These are phyloP conservation scores for Amphiura filiformis DNA, from an alignment of 35 echinoderm and acorn worm genomes.

Conservation along the genomic window DNA sequence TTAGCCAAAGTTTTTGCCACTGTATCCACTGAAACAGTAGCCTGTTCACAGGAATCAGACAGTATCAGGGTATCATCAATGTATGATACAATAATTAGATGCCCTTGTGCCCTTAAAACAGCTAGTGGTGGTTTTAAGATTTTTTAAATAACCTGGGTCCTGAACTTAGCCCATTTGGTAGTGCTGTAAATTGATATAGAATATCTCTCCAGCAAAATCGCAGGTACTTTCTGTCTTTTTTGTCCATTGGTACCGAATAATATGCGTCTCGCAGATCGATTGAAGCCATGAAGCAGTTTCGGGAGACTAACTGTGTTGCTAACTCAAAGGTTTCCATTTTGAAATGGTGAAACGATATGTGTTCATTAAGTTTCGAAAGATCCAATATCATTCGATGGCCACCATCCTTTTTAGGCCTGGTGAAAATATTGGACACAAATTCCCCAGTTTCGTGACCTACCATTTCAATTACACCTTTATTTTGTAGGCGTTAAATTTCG, in stretches of 20 bases:
- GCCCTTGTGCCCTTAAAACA: neutral
- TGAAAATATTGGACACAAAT: constrained; percentile 66
- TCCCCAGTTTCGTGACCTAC: neutral
- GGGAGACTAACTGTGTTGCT: neutral
- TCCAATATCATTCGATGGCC: constrained; percentile 60
- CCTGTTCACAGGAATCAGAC: neutral
- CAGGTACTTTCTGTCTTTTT: constrained; percentile 50
- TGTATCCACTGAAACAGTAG: neutral
- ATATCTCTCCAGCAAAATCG: constrained; percentile 43
- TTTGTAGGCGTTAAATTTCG: constrained; percentile 32
- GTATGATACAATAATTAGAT: neutral
- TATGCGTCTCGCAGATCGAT: constrained; percentile 68
- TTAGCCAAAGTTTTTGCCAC: neutral
- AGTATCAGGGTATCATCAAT: constrained; percentile 33
- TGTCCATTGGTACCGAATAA: constrained; percentile 58
- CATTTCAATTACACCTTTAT: constrained; percentile 59
- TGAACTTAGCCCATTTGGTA: constrained; percentile 58
- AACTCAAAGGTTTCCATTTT: constrained; percentile 11
- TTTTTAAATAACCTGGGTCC: constrained; percentile 71
- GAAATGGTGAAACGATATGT: constrained; percentile 65
- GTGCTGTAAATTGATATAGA: constrained; percentile 54
- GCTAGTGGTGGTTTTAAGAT: constrained; percentile 58
- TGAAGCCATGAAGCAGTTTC: neutral
- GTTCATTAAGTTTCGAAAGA: constrained; percentile 57
- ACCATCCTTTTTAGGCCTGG: constrained; percentile 56